Conservation (phyloP, 2,113 vertebrate genomes). For the human region DNA sequence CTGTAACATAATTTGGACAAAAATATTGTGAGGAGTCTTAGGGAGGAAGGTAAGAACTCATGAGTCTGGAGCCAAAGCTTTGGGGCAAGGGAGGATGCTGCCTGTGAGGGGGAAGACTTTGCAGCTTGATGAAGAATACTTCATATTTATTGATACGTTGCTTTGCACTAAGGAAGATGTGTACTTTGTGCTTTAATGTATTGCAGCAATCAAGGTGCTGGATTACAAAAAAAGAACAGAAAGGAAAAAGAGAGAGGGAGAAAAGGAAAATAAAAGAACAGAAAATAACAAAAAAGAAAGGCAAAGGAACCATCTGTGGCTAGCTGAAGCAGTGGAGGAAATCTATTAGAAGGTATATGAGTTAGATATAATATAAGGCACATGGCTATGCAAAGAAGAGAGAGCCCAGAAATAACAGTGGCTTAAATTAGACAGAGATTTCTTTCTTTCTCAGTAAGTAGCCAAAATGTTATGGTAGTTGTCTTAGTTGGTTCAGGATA, state of each 20-base stretch:
- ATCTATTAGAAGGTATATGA: accelerated
- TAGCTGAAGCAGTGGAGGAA: not conserved
- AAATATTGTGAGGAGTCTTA: slow-evolving; percentile 68
- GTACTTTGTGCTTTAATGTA: not conserved
- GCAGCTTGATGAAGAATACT: not conserved
- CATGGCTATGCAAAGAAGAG: not conserved
- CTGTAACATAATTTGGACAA: slow-evolving; percentile 1
- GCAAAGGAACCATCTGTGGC: too few relatives aligned
- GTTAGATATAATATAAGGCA: not conserved
- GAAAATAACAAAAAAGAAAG: not conserved
- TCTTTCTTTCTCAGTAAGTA: not conserved
- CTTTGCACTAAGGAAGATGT: not conserved
- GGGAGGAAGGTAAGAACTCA: not conserved
- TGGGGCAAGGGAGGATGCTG: not conserved
- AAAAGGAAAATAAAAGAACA: not conserved
- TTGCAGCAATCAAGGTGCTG: not conserved
- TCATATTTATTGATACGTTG: not conserved
- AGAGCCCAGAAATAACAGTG: not conserved
- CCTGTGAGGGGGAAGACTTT: not conserved
- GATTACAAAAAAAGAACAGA: not conserved
- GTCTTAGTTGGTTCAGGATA: not conserved
- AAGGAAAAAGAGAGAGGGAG: not conserved
- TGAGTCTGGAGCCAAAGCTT: not conserved
- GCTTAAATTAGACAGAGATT: not conserved
- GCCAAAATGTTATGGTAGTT: not conserved